Evolutionary conservation across 2,888 invertebrate genomes (phyloP).

Genomic region (Trimorus sp.): DNA sequence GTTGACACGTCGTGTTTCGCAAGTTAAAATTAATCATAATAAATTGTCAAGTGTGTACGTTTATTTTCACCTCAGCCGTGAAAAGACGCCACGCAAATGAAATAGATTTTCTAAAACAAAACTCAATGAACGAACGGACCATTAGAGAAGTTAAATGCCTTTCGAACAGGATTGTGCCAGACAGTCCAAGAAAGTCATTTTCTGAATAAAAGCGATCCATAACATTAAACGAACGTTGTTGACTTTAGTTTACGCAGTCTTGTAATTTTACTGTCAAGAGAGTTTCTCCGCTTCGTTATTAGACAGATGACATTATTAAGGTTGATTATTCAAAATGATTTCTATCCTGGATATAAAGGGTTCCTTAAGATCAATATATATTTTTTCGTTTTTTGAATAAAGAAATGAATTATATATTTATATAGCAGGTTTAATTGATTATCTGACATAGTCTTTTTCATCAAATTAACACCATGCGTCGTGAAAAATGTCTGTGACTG

Average conservation of each 20-base stretch:
- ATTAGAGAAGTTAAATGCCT: constrained; percentile 2
- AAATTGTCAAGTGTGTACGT: constrained; percentile 5
- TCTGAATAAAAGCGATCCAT: constrained; percentile 8
- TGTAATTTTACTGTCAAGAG: constrained; percentile 5
- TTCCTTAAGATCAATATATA: too few relatives aligned
- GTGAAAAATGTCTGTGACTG: too few relatives aligned
- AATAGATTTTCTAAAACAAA: constrained; percentile 6
- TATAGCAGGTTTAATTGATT: too few relatives aligned
- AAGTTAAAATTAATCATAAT: constrained; percentile 22
- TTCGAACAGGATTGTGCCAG: constrained; percentile 2
- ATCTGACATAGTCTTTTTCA: too few relatives aligned
- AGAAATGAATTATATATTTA: too few relatives aligned
- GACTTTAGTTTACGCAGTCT: constrained; percentile 3
- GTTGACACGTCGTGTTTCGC: constrained; percentile 4
- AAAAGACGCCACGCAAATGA: constrained; percentile 6
- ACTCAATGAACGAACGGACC: not conserved
- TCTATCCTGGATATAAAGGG: too few relatives aligned
- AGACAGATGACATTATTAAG: too few relatives aligned
- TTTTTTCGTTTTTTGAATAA: too few relatives aligned
- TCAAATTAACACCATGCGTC: too few relatives aligned
- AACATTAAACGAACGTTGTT: constrained; percentile 11
- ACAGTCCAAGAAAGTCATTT: constrained; percentile 9
- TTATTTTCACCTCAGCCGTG: constrained; percentile 6
- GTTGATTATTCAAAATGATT: too few relatives aligned
- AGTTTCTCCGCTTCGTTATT: constrained; percentile 6